These are phyloP conservation scores for Tetranychus cinnabarinus DNA, from an alignment of 1,140 invertebrate species.

Conservation along the genomic window DNA sequence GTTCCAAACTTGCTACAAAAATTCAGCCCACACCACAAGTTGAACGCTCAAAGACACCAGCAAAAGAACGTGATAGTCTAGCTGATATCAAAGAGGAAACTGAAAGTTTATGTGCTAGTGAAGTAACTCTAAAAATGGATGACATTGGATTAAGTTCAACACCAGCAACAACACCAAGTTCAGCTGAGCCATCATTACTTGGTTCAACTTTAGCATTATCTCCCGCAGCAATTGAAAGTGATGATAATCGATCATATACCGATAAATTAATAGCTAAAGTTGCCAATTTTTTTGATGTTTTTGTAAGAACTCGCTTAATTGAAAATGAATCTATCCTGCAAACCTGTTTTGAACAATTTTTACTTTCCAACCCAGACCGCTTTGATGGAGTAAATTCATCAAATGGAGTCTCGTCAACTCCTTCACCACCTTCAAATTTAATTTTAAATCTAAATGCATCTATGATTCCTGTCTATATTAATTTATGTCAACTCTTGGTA, in stretches of 20 bases:
- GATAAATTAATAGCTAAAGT: slow-evolving; percentile 29
- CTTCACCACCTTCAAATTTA: not conserved
- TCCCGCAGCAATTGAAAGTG: not conserved
- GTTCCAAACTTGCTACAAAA: slow-evolving; percentile 46
- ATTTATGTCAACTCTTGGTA: slow-evolving; percentile 2
- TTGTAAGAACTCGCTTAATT: slow-evolving; percentile 20
- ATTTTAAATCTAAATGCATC: not conserved
- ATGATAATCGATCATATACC: not conserved
- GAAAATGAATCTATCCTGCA: not conserved
- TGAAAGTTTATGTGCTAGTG: not conserved
- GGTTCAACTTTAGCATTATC: not conserved
- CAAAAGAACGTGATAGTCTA: not conserved
- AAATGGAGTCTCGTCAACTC: not conserved
- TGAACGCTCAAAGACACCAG: not conserved
- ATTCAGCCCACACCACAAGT: slow-evolving; percentile 31
- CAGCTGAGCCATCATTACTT: not conserved
- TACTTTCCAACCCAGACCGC: not conserved
- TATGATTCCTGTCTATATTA: not conserved
- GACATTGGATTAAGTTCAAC: not conserved
- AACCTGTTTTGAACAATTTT: not conserved
- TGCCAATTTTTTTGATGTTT: slow-evolving; percentile 36
- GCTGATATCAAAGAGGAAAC: not conserved
- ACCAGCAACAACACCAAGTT: not conserved
- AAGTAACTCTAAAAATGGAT: not conserved
- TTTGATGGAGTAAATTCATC: too few species aligned